These are phyloP conservation scores for Lanius collurio DNA, from an alignment of 2,113 vertebrate species.

Conservation along the genomic window DNA sequence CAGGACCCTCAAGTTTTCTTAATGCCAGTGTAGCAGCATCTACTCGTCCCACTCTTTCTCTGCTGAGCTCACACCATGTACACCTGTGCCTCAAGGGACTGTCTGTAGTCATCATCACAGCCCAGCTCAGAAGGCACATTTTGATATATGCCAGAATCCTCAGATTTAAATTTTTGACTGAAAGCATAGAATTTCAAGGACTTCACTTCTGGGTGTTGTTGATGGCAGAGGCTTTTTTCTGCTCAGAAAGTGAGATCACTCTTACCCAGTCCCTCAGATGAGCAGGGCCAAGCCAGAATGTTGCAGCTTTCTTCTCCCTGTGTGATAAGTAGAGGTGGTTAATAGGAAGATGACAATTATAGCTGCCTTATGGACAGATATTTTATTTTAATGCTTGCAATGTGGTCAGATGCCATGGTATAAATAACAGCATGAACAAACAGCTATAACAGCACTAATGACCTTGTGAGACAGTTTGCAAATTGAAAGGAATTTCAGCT, in stretches of 20 bases:
- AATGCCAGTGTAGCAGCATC: background rate
- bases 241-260: background rate
- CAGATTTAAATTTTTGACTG: background rate
- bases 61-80: background rate
- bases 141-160: background rate
- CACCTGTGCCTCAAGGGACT: background rate
- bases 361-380: constrained; percentile 29
- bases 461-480: constrained; percentile 36
- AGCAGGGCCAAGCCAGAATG: background rate
- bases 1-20: background rate
- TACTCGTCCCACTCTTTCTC: background rate
- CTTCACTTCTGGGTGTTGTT: background rate
- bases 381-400: constrained; percentile 46
- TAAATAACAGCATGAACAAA: constrained; percentile 21
- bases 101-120: background rate
- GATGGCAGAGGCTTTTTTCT: background rate
- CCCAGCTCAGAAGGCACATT: background rate
- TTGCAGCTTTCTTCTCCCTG: background rate
- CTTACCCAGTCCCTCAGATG: background rate
- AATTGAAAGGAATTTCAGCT: background rate
- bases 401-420: background rate
- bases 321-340: background rate
- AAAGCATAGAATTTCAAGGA: background rate
- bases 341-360: constrained; percentile 30
- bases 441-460: constrained; percentile 8